Percentiles rank a stretch among this genome's conserved stretches.
These are phyloP conservation scores for Discoglossus pictus DNA, from an alignment of 2,797 vertebrate species.

Conservation along the genomic window DNA sequence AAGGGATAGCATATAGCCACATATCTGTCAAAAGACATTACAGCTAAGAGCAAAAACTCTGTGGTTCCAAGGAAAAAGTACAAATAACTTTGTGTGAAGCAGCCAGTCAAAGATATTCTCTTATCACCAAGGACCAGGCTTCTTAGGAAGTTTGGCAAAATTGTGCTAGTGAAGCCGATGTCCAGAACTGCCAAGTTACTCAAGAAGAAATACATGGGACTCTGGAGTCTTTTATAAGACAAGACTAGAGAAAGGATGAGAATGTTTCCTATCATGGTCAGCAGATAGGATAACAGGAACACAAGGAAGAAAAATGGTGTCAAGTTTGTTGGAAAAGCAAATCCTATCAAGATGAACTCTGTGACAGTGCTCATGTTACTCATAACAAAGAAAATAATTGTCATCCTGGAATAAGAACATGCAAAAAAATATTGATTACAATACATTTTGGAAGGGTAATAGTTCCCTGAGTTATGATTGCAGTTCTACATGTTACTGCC, in stretches of 20 bases:
- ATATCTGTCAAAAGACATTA: conserved; percentile 33
- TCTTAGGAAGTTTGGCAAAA: conserved; percentile 53
- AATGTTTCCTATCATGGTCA: conserved; percentile 52
- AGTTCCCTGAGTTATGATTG: no score
- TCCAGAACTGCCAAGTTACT: conserved; percentile 56
- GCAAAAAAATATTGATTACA: no score
- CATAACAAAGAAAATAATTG: no score
- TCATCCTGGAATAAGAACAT: no score
- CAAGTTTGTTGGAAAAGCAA: conserved; percentile 43
- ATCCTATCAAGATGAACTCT: conserved; percentile 56
- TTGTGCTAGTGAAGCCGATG: conserved; percentile 52
- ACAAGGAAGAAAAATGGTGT: conserved; percentile 49
- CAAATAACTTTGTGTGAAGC: conserved; percentile 47
- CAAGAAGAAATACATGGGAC: conserved; percentile 60
- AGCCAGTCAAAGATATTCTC: conserved; percentile 37
- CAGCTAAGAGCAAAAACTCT: conserved; percentile 50
- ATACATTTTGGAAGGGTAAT: no score
- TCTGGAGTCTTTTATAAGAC: conserved; percentile 48
- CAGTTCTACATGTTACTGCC: no score
- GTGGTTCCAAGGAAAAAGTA: conserved; percentile 56
- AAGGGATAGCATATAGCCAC: conserved; percentile 27
- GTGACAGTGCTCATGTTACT: conserved; percentile 14
- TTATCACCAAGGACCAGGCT: conserved; percentile 48
- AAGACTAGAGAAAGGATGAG: conserved; percentile 52
- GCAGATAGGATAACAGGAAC: conserved; percentile 52